phyloP scores from a whole-genome alignment of 2,888 invertebrate species.

The Dryocosmus kuriphilus region DNA sequence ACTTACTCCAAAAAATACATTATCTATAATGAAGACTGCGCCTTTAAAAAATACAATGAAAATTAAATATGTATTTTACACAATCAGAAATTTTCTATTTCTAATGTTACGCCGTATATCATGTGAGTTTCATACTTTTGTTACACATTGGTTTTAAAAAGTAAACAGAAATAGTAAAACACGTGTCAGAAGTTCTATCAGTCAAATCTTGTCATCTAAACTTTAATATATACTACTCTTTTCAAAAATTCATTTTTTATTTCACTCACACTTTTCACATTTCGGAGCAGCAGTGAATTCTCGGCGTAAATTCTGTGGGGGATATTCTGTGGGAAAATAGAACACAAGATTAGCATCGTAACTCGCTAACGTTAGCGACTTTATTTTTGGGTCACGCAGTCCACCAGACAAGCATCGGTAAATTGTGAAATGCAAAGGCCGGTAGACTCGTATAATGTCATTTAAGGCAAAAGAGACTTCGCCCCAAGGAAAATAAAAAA shows the following conservation, averaged over 20 bases:
- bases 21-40: not conserved
- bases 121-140: no score
- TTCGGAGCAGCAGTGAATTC: not conserved
- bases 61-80: not conserved
- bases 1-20: not conserved
- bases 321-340: constrained; percentile 24
- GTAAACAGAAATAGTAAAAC: not conserved
- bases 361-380: constrained; percentile 47
- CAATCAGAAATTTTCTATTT: no score
- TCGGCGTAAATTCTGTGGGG: not conserved
- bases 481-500: constrained; percentile 23
- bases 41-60: not conserved
- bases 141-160: no score
- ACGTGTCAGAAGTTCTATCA: not conserved
- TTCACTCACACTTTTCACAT: not conserved
- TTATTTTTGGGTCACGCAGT: constrained; percentile 59
- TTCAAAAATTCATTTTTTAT: not conserved
- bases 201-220: not conserved
- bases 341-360: constrained; percentile 37
- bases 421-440: constrained; percentile 50
- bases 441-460: constrained; percentile 17
- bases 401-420: constrained; percentile 48
- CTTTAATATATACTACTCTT: not conserved
- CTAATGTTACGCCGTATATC: no score
- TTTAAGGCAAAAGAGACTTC: constrained; percentile 36